Base-by-base conservation (phyloP, 1,140 invertebrate genomes). In the Musca domestica region DNA sequence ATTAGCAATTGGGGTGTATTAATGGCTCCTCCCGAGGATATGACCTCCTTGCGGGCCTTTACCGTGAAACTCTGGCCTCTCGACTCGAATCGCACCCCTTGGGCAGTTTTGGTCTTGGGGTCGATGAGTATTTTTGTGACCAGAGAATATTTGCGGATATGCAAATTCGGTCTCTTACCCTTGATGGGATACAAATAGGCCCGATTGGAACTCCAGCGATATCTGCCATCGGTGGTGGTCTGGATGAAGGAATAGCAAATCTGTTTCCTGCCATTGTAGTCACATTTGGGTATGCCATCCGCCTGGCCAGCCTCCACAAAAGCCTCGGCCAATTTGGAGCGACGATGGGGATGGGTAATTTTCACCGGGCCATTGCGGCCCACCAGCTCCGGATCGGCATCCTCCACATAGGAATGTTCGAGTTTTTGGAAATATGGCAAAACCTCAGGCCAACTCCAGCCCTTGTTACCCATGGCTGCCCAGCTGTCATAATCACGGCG, bases 391-490 rank as follows among this genome's bases (percentile, higher is more conserved):
- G 74, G 74, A 41, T 85, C 81, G 5, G 84, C 80, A 30, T 84
- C 77, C 0, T 84, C 83, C 20, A 91, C 86, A 5, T 78, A 83
- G 56, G 87, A 88, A 54, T 87, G 86, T 82, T 94, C 92, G 4
- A 88, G 81, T 78, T 92, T 94, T 71, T 88, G 88, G 75, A 93
- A 95, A 74, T 94, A 95, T 0, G 90, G 91, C 3, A 93, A 73
- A 0, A 94, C 88, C n/a, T 92, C 88, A 12, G 91, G 83, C 83
- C 89, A 96, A 14, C 89, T 88, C 95, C 95, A 97, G 0, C 88
- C 91, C 10, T 81, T 71, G 69, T 94, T 94, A 0, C 94, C 94
- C 74, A 92, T 76, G 5, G 72, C 71, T 15, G 86, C 86, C 92
- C 93, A 95, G 19, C 85, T 78, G 73, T 95, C 88, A 73, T 90